Evolutionary conservation across 2,113 vertebrate species (phyloP).

Genomic region (Corythaixoides concolor): DNA sequence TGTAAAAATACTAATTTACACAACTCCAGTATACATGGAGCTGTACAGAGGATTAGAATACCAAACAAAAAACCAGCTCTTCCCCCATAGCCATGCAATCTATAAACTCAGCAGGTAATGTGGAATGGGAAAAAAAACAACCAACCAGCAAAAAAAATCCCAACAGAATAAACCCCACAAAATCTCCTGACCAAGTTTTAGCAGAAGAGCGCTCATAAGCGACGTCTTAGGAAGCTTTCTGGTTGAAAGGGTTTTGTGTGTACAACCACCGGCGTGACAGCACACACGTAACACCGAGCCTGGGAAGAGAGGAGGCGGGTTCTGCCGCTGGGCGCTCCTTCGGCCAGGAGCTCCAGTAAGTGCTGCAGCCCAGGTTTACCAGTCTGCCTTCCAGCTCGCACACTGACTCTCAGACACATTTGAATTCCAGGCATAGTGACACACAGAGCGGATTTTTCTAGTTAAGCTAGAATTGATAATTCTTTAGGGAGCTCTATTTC

Average conservation of each 20-base stretch:
- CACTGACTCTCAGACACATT: no score
- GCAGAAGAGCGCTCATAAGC: neutral
- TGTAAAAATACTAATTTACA: slow-evolving; percentile 1
- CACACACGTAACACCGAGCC: fast-evolving
- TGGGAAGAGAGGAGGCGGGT: fast-evolving
- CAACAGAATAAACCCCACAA: neutral
- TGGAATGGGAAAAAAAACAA: neutral
- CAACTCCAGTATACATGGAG: neutral
- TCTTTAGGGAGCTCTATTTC: neutral
- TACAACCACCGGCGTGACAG: fast-evolving
- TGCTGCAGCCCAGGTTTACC: neutral
- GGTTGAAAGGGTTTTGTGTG: no score
- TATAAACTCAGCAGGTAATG: neutral
- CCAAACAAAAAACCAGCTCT: neutral
- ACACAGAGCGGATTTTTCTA: neutral
- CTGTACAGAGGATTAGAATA: neutral
- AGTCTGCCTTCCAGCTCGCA: neutral
- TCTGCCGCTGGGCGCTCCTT: neutral
- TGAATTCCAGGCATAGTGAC: neutral
- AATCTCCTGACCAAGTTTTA: neutral
- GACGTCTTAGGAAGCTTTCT: neutral
- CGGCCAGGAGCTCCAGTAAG: neutral
- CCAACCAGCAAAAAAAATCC: neutral
- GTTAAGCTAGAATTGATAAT: neutral
- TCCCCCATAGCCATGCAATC: neutral